Evolutionary conservation across 2,797 vertebrate species (phyloP).

Genomic region (Tolypeutes matacus): DNA sequence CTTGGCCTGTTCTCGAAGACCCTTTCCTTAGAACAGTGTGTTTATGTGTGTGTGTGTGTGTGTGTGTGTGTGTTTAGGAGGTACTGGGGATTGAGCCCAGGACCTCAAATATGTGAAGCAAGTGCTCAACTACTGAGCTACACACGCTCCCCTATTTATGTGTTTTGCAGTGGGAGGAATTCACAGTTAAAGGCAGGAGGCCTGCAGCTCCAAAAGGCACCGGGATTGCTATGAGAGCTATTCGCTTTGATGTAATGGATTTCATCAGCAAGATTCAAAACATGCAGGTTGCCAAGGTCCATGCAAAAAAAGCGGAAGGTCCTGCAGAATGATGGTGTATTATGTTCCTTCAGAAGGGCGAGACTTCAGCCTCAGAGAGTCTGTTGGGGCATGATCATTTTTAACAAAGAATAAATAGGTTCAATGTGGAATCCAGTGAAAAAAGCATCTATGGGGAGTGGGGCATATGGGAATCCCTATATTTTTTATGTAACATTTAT

Average conservation of each 20-base stretch:
- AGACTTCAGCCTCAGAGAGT: neutral
- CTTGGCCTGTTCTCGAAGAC: neutral
- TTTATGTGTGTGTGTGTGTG: rapidly evolving
- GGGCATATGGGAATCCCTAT: too few relatives aligned
- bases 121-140: too few relatives aligned
- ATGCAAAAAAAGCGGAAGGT: neutral
- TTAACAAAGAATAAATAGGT: neutral
- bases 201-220: neutral
- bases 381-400: neutral
- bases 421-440: neutral
- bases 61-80: too few relatives aligned
- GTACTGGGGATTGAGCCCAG: too few relatives aligned
- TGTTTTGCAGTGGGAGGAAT: neutral
- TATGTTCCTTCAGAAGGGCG: neutral
- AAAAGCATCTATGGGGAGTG: too few relatives aligned
- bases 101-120: too few relatives aligned
- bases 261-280: neutral
- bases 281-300: neutral
- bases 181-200: neutral
- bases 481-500: too few relatives aligned
- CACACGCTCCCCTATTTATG: too few relatives aligned
- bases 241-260: neutral
- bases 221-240: rapidly evolving
- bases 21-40: rapidly evolving
- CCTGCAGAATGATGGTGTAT: neutral